Conservation (phyloP, 1,140 invertebrate genomes). For the Euborellia annulipes region DNA sequence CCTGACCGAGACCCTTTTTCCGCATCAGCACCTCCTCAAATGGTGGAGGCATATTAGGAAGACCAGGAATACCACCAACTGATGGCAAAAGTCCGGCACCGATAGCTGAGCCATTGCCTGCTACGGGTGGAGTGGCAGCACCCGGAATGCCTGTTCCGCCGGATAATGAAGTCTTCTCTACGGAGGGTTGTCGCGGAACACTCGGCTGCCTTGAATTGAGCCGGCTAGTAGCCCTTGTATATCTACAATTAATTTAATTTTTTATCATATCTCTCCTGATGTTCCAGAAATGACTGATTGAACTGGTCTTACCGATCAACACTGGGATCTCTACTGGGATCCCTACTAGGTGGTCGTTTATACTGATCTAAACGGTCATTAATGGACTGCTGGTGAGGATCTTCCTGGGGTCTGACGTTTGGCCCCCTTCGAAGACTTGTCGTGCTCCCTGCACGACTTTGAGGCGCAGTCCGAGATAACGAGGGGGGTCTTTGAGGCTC, state of each 20-base stretch:
- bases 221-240: background rate
- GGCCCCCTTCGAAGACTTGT: no score
- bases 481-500: no score
- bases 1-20: slow-evolving; percentile 65
- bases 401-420: slow-evolving; percentile 1
- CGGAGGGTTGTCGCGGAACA: slow-evolving; percentile 56
- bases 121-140: slow-evolving; percentile 25
- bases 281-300: no score
- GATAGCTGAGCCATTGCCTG: slow-evolving; percentile 21
- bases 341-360: slow-evolving; percentile 70
- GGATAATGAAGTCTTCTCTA: slow-evolving; percentile 35
- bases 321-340: slow-evolving; percentile 74
- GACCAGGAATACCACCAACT: slow-evolving; percentile 9
- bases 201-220: slow-evolving; percentile 8
- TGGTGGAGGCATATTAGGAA: slow-evolving; percentile 31
- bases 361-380: slow-evolving; percentile 78
- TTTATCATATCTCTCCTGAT: no score
- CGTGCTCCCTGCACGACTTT: no score
- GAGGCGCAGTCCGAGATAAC: no score
- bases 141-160: no score
- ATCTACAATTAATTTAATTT: no score
- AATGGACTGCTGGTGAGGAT: background rate
- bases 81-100: slow-evolving; percentile 19
- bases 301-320: slow-evolving; percentile 50
- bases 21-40: slow-evolving; percentile 65